These are phyloP conservation scores for Mycteria americana DNA, from an alignment of 2,797 vertebrate species.

Conservation along the genomic window DNA sequence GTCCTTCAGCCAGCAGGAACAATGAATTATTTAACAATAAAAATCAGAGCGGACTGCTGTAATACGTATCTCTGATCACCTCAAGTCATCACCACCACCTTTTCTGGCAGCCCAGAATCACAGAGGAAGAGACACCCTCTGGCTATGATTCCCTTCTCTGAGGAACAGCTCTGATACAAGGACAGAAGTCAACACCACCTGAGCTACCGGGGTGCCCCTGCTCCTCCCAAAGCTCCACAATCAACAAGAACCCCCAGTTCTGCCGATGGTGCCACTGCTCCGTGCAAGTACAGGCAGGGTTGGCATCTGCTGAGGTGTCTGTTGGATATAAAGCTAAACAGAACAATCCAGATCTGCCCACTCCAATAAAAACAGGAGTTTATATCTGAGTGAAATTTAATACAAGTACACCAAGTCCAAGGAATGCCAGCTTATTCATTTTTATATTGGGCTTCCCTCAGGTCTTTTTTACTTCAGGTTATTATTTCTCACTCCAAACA, in stretches of 20 bases:
- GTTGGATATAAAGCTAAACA: background rate
- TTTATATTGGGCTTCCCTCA: background rate
- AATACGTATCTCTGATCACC: background rate
- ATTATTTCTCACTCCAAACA: background rate
- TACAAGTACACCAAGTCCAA: background rate
- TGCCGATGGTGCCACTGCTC: background rate
- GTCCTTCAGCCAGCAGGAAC: background rate
- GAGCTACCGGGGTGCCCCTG: background rate
- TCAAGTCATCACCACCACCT: background rate
- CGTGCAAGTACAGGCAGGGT: background rate
- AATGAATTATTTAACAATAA: conserved; percentile 41
- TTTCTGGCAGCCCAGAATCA: background rate
- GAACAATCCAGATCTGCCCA: background rate
- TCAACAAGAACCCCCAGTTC: background rate
- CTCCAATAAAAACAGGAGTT: background rate
- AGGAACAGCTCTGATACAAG: background rate
- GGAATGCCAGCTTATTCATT: background rate
- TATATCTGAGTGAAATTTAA: background rate
- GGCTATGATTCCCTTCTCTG: background rate
- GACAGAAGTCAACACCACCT: background rate
- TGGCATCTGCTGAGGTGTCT: background rate
- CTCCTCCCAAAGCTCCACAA: background rate
- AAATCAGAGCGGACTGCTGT: background rate
- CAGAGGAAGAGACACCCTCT: background rate
- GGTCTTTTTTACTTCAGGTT: background rate